Conservation (phyloP, 92 coral and sea anemone species). For the Parazoanthus atlanticus region DNA sequence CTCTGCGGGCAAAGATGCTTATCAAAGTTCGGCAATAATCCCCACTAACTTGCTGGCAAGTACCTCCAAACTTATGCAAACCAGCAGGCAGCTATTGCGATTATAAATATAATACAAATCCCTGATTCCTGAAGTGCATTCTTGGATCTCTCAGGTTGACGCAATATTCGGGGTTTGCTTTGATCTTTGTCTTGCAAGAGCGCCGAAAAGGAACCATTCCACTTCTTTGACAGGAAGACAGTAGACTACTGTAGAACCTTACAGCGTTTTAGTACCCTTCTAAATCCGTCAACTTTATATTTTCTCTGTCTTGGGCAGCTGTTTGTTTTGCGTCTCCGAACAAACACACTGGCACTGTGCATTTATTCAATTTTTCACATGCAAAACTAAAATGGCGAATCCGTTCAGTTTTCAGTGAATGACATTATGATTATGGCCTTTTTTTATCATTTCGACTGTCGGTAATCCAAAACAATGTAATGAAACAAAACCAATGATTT, state of each 20-base stretch:
- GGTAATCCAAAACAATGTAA: constrained; percentile 11
- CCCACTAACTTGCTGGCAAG: not conserved
- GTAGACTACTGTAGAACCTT: not conserved
- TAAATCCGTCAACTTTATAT: not conserved
- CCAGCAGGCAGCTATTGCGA: not conserved
- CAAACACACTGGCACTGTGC: constrained; percentile 26
- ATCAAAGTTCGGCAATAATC: not conserved
- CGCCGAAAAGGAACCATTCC: too few relatives aligned
- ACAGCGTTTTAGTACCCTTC: not conserved
- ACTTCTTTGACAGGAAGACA: not conserved
- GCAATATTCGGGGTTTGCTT: not conserved
- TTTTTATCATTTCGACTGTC: constrained; percentile 2
- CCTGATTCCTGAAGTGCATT: not conserved
- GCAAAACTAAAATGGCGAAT: constrained; percentile 38
- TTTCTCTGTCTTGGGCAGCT: constrained; percentile 19
- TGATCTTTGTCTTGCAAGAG: constrained; percentile 3
- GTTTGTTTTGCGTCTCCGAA: constrained; percentile 19
- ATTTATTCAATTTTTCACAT: constrained; percentile 11
- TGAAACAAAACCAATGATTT: constrained; percentile 14
- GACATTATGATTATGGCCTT: not conserved
- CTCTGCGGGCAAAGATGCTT: not conserved
- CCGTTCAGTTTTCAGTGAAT: not conserved
- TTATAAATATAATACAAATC: not conserved
- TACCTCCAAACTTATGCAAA: not conserved
- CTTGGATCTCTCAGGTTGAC: constrained; percentile 15